phyloP scores from a whole-genome alignment of 2,797 vertebrate genomes.

The Schizothorax lantsangensis region DNA sequence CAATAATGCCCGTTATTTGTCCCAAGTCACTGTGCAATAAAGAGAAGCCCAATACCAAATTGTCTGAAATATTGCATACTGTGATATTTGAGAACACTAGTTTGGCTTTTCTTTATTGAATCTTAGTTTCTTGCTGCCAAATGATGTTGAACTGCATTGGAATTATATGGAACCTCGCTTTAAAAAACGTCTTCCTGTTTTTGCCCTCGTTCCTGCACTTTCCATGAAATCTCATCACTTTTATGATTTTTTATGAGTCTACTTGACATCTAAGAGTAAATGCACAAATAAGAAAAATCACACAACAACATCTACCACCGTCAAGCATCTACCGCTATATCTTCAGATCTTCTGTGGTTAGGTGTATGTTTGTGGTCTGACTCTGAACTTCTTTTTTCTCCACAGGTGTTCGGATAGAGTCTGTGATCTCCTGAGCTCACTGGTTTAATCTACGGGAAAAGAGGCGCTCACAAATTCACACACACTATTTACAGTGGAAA shows the following conservation, averaged over 20 bases:
- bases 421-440: constrained; percentile 51
- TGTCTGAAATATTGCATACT: not conserved
- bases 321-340: not conserved
- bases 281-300: not conserved
- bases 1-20: constrained; percentile 27
- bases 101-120: constrained; percentile 13
- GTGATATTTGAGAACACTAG: not conserved
- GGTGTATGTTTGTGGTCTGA: constrained; percentile 26
- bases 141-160: not conserved
- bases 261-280: not conserved
- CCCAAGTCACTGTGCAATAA: constrained; percentile 10
- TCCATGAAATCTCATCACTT: constrained; percentile 1
- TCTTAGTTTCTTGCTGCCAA: not conserved
- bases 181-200: not conserved
- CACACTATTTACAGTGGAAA: constrained; percentile 48
- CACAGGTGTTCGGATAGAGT: constrained; percentile 59
- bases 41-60: not conserved
- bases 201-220: not conserved
- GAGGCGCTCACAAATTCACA: constrained; percentile 26
- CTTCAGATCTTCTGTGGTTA: not conserved
- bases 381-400: constrained; percentile 29
- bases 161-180: not conserved
- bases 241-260: not conserved
- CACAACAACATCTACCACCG: not conserved
- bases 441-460: constrained; percentile 40